Evolutionary conservation across 2,888 invertebrate species (phyloP), one percentile per base, ranked within the genome.

Genomic region (Xiphydria camelus): DNA sequence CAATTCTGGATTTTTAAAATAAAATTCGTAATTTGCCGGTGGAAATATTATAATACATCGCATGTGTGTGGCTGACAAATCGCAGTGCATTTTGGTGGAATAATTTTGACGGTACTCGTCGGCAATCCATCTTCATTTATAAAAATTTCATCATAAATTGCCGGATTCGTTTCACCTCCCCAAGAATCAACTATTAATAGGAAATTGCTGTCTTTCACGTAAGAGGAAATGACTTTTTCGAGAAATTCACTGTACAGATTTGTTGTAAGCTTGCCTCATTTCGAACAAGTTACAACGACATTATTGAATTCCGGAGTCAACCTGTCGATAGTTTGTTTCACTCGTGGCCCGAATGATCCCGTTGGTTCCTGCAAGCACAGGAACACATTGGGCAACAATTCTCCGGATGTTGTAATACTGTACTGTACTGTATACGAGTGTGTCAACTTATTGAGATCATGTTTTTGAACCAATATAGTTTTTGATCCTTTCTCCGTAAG

Each of bases 241-340:
- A 38, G 17, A 38, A 17, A 38, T 10, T 15, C 5, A 6, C 17
- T 29, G 18, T 38, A 38, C 6, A 38, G 29, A n/a, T 23, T 3
- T 23, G n/a, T 47, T 2, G 49, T 41, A 2, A 48, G 19, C 38
- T 51, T 48, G 19, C 42, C 45, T 4, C 42, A 48, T 42, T 44
- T 51, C 5, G 51, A 51, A 35, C 45, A 41, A 22, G 22, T 33
- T 4, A 45, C 42, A 6, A 35, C 25, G n/a, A 49, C 34, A 45
- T 49, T 49, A 17, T 7, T 22, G 33, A 40, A 45, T 25, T 48
- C 41, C 25, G 18, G 14, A 2, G 15, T 22, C 19, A 45, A 41
- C 31, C 6, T 32, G 3, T 41, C 34, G 6, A 51, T 25, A 5
- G 10, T 38, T 39, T 34, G 14, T n/a, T 9, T 12, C 10, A 49